Evolutionary conservation across 1,140 invertebrate species (phyloP).

Genomic region (Teleogryllus occipitalis): DNA sequence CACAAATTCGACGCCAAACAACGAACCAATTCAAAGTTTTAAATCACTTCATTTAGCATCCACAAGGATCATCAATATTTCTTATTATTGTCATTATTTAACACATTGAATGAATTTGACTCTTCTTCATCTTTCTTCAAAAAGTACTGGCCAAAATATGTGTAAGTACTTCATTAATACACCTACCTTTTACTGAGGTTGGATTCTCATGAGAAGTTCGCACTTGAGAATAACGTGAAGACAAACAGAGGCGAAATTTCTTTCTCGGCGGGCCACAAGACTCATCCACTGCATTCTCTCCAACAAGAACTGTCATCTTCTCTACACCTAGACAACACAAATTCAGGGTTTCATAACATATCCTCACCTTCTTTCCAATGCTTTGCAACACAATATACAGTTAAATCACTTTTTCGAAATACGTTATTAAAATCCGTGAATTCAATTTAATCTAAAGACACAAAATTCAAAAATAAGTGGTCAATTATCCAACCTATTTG

Average conservation of each 20-base stretch:
- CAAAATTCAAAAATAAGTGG: neutral
- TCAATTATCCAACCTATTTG: constrained; percentile 35
- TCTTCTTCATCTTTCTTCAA: no score
- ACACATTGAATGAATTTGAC: neutral
- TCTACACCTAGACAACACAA: constrained; percentile 34
- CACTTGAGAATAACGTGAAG: constrained; percentile 28
- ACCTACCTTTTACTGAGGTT: neutral
- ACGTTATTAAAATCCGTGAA: no score
- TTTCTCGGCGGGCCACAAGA: constrained; percentile 37
- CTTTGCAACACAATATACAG: neutral
- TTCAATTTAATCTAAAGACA: no score
- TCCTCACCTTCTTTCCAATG: neutral
- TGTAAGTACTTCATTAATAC: no score
- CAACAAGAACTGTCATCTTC: constrained; percentile 45
- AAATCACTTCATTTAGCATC: no score
- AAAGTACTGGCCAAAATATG: no score
- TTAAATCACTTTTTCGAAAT: neutral
- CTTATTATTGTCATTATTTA: no score
- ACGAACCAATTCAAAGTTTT: neutral
- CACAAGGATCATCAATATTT: no score
- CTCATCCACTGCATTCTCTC: constrained; percentile 42
- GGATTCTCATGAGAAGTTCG: neutral
- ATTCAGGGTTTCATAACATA: neutral
- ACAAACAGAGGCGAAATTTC: constrained; percentile 39
- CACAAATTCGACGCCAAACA: neutral